Evolutionary conservation across 2,113 vertebrate species (phyloP).

Genomic region (Mus musculus): GRCm39 chr14:96213501-96214000

Average conservation of each 20-base stretch:
- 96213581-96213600: not conserved
- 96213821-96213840: not conserved
- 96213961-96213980: not conserved
- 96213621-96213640: not conserved
- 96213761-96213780: not conserved
- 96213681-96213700: not conserved
- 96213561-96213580: not conserved
- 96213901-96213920: too few species aligned
- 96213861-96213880: not conserved
- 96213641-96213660: accelerated
- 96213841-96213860: not conserved
- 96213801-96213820: not conserved
- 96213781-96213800: not conserved
- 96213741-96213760: not conserved
- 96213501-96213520: not conserved
- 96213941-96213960: too few species aligned
- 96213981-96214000: not conserved
- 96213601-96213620: not conserved
- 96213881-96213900: accelerated
- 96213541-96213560: not conserved
- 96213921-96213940: not conserved
- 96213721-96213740: accelerated
- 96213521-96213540: not conserved
- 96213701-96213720: too few species aligned
- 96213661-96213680: not conserved